phyloP scores from a whole-genome alignment of 2,888 invertebrate genomes.

The Panopea generosa region DNA sequence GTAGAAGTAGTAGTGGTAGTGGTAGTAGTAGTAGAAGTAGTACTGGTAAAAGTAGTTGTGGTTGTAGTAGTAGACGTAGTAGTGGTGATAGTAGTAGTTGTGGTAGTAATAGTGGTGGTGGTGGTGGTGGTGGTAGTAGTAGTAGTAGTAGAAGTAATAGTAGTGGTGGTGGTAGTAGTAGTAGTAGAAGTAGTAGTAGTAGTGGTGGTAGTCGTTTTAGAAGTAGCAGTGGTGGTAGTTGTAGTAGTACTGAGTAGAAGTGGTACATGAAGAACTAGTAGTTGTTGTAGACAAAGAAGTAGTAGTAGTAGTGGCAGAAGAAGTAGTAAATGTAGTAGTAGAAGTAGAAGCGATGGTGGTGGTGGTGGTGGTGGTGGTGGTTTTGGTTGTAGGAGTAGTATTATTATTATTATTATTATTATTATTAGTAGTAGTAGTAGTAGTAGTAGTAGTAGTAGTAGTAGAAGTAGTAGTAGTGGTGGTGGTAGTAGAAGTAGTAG shows the following conservation, averaged over 20 bases:
- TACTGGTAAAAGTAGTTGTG: not conserved
- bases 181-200: slow-evolving; percentile 1
- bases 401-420: not conserved
- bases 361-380: slow-evolving; percentile 2
- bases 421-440: not conserved
- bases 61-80: not conserved
- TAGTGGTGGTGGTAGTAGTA: not conserved
- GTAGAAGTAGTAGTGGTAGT: not conserved
- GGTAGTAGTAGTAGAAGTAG: not conserved
- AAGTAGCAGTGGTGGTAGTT: not conserved
- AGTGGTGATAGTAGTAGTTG: not conserved
- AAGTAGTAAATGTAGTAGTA: not conserved
- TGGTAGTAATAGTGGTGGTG: not conserved
- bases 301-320: not conserved
- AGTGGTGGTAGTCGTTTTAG: not conserved
- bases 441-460: slow-evolving; percentile 4
- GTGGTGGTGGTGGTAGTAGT: not conserved
- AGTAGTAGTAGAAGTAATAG: slow-evolving; percentile 1
- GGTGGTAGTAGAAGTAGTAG: slow-evolving; percentile 1
- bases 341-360: not conserved
- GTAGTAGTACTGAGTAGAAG: not conserved
- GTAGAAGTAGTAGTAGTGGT: slow-evolving; percentile 5
- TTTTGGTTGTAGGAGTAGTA: slow-evolving; percentile 1
- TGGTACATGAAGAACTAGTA: not conserved
- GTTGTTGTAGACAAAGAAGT: not conserved